Conservation (phyloP, 2,797 vertebrate species). For the Pseudocheirus occidentalis region DNA sequence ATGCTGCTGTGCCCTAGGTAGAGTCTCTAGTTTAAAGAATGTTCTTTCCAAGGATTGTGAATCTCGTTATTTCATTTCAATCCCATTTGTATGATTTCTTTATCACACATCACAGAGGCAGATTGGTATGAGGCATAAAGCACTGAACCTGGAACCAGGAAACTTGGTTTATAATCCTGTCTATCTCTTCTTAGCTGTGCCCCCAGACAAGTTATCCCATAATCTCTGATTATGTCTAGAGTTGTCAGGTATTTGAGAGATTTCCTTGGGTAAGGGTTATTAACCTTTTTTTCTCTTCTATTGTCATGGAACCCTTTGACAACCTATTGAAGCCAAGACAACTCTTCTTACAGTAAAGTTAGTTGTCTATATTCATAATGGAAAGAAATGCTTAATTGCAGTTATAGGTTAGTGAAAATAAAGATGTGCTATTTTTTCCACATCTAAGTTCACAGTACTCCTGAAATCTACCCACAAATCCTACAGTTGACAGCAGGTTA, state of each 20-base stretch:
- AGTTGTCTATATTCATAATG: neutral
- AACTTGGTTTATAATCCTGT: neutral
- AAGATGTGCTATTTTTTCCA: neutral
- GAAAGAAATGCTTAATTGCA: neutral
- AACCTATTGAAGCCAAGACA: neutral
- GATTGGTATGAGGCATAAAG: too few species aligned
- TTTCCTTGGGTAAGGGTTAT: neutral
- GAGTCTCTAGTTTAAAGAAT: neutral
- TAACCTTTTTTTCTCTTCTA: neutral
- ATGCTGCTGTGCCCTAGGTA: neutral
- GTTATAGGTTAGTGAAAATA: neutral
- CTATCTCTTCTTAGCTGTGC: neutral
- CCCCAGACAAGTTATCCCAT: neutral
- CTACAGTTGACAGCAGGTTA: neutral
- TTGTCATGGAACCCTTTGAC: neutral
- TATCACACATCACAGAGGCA: too few species aligned
- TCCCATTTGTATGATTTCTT: neutral
- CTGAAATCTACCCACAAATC: neutral
- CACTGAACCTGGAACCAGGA: too few species aligned
- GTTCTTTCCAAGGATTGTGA: neutral
- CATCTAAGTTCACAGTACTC: neutral
- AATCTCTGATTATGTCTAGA: neutral
- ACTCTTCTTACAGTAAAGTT: neutral
- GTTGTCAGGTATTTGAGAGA: neutral
- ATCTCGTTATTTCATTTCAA: neutral